Evolutionary conservation across 1,140 invertebrate genomes (phyloP).

Genomic region (Lasioglossum albipes): DNA sequence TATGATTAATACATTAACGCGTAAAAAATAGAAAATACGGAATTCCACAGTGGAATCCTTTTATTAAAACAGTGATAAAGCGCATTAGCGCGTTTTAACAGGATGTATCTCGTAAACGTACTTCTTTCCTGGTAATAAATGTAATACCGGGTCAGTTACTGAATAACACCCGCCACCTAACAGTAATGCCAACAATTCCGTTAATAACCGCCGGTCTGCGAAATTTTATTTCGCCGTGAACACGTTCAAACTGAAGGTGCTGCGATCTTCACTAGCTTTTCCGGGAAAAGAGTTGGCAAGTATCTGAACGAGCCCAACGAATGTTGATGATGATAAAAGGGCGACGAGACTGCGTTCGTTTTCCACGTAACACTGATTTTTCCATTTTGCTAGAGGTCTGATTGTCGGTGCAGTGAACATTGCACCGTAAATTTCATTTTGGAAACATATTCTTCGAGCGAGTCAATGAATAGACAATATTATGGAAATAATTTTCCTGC

Average conservation of each 20-base stretch:
- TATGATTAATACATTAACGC: slow-evolving; percentile 19
- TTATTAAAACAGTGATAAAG: slow-evolving; percentile 43
- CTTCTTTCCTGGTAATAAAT: slow-evolving; percentile 50
- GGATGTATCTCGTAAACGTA: slow-evolving; percentile 50
- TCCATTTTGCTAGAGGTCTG: too few relatives aligned
- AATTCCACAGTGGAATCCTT: slow-evolving; percentile 16
- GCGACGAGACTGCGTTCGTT: background rate
- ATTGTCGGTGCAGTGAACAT: too few relatives aligned
- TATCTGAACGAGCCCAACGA: background rate
- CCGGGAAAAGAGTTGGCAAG: background rate
- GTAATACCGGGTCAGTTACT: slow-evolving; percentile 33
- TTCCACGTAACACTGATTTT: background rate
- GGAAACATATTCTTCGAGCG: too few relatives aligned
- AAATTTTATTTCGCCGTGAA: slow-evolving; percentile 6
- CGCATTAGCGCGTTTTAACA: slow-evolving; percentile 31
- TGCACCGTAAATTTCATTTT: too few relatives aligned
- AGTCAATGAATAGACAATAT: too few relatives aligned
- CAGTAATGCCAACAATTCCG: slow-evolving; percentile 22
- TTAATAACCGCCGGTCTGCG: background rate
- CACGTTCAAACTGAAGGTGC: background rate
- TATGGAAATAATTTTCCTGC: too few relatives aligned
- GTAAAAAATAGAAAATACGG: slow-evolving; percentile 20
- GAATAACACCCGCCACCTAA: background rate
- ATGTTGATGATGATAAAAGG: background rate
- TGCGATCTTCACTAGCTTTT: background rate